Evolutionary conservation across 1,140 invertebrate genomes (phyloP).

Genomic region (Eueides isabella): DNA sequence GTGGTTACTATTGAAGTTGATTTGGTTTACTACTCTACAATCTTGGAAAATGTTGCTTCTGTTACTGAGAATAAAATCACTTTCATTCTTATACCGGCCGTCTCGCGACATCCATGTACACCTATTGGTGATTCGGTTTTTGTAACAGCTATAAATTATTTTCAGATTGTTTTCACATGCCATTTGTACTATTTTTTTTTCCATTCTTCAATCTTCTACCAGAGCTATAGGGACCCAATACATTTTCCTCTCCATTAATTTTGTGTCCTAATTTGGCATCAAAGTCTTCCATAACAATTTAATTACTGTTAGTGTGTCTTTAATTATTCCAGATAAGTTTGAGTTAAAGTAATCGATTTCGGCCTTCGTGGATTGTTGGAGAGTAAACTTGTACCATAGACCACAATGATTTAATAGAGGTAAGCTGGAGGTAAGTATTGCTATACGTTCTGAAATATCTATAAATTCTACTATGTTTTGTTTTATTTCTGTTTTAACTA

Average conservation of each 20-base stretch:
- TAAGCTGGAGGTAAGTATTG: slow-evolving; percentile 4
- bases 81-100: slow-evolving; percentile 1
- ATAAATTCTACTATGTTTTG: slow-evolving; percentile 4
- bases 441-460: slow-evolving; percentile 1
- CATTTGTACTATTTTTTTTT: slow-evolving; percentile 31
- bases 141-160: slow-evolving; percentile 35
- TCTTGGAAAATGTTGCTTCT: background rate
- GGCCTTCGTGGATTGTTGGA: slow-evolving; percentile 15
- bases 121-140: slow-evolving; percentile 24
- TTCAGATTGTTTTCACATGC: too few relatives aligned
- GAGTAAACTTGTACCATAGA: slow-evolving; percentile 29
- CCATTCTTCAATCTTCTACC: slow-evolving; percentile 41
- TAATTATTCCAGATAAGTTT: too few relatives aligned
- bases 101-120: slow-evolving; percentile 9
- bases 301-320: slow-evolving; percentile 31
- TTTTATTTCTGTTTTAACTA: slow-evolving; percentile 1
- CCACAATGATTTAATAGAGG: background rate
- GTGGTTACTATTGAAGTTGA: slow-evolving; percentile 10
- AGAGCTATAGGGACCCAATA: slow-evolving; percentile 32
- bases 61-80: background rate
- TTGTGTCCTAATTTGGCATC: slow-evolving; percentile 36
- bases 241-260: slow-evolving; percentile 24
- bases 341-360: slow-evolving; percentile 37
- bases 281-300: slow-evolving; percentile 43
- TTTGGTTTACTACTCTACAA: background rate